Conservation (phyloP, 1,140 invertebrate genomes). For the Papilio machaon region DNA sequence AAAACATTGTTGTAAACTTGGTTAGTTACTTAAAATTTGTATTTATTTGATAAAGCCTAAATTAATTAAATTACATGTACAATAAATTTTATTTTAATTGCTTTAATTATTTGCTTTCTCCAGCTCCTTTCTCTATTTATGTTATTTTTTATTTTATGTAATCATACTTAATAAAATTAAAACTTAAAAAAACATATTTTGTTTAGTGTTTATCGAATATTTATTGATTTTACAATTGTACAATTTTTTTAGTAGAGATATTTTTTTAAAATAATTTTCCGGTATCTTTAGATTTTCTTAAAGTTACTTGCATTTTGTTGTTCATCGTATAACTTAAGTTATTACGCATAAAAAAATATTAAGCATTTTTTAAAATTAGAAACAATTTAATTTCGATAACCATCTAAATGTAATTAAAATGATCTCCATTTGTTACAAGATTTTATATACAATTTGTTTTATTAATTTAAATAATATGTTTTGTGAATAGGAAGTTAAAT, state of each 20-base stretch:
- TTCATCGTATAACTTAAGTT: background rate
- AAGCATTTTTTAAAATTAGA: background rate
- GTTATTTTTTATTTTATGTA: slow-evolving; percentile 32
- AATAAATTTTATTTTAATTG: slow-evolving; percentile 17
- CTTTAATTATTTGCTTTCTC: slow-evolving; percentile 33
- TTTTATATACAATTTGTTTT: background rate
- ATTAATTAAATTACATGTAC: background rate
- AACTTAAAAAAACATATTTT: background rate
- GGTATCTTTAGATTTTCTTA: background rate
- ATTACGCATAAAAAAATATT: background rate
- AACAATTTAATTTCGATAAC: background rate
- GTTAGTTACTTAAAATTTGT: background rate
- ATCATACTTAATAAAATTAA: slow-evolving; percentile 3
- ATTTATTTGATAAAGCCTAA: background rate
- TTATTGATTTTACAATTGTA: background rate
- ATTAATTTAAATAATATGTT: background rate
- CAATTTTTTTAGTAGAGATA: background rate
- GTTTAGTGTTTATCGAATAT: no score
- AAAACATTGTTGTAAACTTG: background rate
- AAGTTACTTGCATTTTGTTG: background rate
- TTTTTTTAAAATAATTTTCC: background rate
- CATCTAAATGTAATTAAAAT: background rate
- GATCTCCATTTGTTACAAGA: background rate
- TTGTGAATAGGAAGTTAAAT: slow-evolving; percentile 1
- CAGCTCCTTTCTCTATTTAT: background rate